Percentiles rank a stretch among this genome's conserved stretches.
Evolutionary conservation across 92 coral and sea anemone species (phyloP).

Genomic region (Isaurus tuberculatus): DNA sequence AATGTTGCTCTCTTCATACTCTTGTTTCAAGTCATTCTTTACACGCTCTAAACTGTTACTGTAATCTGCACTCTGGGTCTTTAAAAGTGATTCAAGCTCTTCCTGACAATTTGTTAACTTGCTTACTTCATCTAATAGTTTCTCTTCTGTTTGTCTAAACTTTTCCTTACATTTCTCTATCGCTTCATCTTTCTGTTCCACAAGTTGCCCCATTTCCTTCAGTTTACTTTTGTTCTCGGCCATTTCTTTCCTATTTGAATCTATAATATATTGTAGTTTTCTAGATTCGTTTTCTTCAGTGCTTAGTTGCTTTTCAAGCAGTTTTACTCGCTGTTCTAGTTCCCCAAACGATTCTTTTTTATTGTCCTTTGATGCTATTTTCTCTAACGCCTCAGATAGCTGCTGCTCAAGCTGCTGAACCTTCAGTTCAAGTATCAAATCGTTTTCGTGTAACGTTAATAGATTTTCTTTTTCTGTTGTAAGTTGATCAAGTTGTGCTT

Average conservation of each 20-base stretch:
- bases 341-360: slow-evolving; percentile 42
- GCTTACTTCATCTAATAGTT: slow-evolving; percentile 66
- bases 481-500: slow-evolving; percentile 53
- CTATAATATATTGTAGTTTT: slow-evolving; percentile 49
- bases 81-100: slow-evolving; percentile 65
- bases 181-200: slow-evolving; percentile 65
- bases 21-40: slow-evolving; percentile 70
- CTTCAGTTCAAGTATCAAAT: slow-evolving; percentile 55
- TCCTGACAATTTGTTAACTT: slow-evolving; percentile 64
- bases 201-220: slow-evolving; percentile 54
- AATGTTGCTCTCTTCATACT: slow-evolving; percentile 72
- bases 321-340: slow-evolving; percentile 42
- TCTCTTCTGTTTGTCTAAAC: slow-evolving; percentile 58
- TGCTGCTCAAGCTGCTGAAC: slow-evolving; percentile 62
- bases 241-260: slow-evolving; percentile 49
- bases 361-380: slow-evolving; percentile 39
- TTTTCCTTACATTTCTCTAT: slow-evolving; percentile 63
- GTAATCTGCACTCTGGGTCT: slow-evolving; percentile 69
- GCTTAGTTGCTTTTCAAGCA: slow-evolving; percentile 54
- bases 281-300: slow-evolving; percentile 51
- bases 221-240: slow-evolving; percentile 55
- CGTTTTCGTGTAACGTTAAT: slow-evolving; percentile 1
- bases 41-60: slow-evolving; percentile 76
- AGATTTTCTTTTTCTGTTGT: slow-evolving; percentile 58
- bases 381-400: slow-evolving; percentile 47